Evolutionary conservation across 2,888 invertebrate species (phyloP), one percentile per base, ranked within the genome.

Genomic region (Sturmia bella): DNA sequence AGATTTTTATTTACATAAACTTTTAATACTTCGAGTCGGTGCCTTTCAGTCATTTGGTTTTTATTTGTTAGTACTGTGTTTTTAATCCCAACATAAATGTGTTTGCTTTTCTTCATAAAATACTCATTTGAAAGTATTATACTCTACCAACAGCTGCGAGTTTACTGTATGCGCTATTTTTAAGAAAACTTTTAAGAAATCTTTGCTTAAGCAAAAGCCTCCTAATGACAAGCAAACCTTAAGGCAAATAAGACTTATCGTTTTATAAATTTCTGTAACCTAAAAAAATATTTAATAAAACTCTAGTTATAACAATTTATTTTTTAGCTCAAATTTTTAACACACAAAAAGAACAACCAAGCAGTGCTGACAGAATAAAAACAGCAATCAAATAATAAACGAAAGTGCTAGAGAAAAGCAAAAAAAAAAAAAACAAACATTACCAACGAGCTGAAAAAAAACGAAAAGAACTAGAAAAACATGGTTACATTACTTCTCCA

Each of bases 271-370:
- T 43, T 13, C 50, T 66, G 50, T 78, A 50, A 11, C 7, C 50
- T 48, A 19, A 50, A 52, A 59, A 72, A 43, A 72, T 41, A 43
- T 52, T 66, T 66, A 66, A 59, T 32, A 32, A 78, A 52, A 66
- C 37, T 72, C 57, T 57, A 61, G 27, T 32, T 21, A 64, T 41
- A 45, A 43, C 15, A 41, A 50, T 77, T 56, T 70, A 72, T 50
- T 64, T 78, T 57, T 73, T 66, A 78, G 52, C 27, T 57, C 48
- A 27, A 13, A 52, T 52, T 57, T 68, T 66, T 11, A 5, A 27
- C 17, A 39, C n/a, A n/a, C n/a, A 37, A 59, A 39, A 32, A 1
- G 52, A 59, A 19, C 13, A 41, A 15, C 21, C 41, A 73, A 57
- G 27, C n/a, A 24, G 5, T 39, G 19, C 50, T 27, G 15, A 3